Conservation (phyloP, 2,888 invertebrate genomes). For the Agriopis leucophaearia region DNA sequence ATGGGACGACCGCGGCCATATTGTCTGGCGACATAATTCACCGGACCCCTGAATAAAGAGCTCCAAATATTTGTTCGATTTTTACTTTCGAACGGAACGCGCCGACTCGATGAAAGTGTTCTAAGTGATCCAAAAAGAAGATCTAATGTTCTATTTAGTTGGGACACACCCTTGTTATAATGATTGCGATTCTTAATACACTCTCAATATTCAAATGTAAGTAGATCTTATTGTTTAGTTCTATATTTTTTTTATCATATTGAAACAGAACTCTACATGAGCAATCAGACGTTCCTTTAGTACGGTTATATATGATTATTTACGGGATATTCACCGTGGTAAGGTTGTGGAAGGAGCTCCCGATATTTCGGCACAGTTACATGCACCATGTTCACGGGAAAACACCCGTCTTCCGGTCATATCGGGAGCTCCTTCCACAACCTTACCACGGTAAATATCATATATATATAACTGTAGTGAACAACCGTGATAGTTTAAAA, state of each 20-base stretch:
- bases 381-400: too few species aligned
- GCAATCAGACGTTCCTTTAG: too few species aligned
- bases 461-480: too few species aligned
- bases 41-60: conserved; percentile 64
- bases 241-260: background rate
- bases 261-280: background rate
- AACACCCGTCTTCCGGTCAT: too few species aligned
- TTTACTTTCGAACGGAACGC: conserved; percentile 61
- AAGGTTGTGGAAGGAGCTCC: too few species aligned
- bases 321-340: too few species aligned
- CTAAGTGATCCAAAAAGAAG: conserved; percentile 50
- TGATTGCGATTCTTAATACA: conserved; percentile 23
- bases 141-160: conserved; percentile 40
- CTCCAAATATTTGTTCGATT: conserved; percentile 64
- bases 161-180: conserved; percentile 35
- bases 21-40: conserved; percentile 81
- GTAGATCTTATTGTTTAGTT: too few species aligned
- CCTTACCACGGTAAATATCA: too few species aligned
- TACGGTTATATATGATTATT: too few species aligned
- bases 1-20: conserved; percentile 76
- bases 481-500: too few species aligned
- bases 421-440: too few species aligned
- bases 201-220: conserved; percentile 19
- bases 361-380: too few species aligned
- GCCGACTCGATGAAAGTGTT: conserved; percentile 56